A percentile compares a stretch with the other conserved stretches of the same genome.
Evolutionary conservation across 2,888 invertebrate genomes (phyloP).

Genomic region (Lamellibrachia columna): DNA sequence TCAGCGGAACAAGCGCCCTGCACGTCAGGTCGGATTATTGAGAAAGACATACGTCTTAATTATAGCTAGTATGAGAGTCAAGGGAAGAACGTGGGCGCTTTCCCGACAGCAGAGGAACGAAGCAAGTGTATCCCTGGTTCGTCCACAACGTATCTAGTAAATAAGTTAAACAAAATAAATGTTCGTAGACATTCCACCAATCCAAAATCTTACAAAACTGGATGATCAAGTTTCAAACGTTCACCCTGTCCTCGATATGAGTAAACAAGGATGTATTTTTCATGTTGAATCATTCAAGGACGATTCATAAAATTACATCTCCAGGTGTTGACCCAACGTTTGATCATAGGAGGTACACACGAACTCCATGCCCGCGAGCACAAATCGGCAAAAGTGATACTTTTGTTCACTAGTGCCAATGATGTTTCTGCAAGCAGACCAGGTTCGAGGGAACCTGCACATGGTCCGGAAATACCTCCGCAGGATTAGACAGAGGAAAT

Average conservation of each 20-base stretch:
- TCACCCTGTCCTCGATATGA: not conserved
- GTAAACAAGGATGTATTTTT: not conserved
- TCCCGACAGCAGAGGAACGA: not conserved
- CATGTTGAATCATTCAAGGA: too few species aligned
- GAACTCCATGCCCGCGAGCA: too few species aligned
- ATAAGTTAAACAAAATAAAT: not conserved
- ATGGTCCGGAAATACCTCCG: too few species aligned
- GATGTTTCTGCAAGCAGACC: too few species aligned
- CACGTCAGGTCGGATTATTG: slow-evolving; percentile 3
- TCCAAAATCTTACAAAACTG: not conserved
- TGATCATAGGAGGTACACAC: too few species aligned
- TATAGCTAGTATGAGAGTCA: not conserved
- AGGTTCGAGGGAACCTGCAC: too few species aligned
- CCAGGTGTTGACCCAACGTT: too few species aligned
- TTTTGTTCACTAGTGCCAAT: too few species aligned
- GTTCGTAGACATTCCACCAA: not conserved
- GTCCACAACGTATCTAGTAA: not conserved
- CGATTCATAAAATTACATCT: too few species aligned
- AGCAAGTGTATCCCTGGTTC: not conserved
- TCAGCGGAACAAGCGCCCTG: not conserved
- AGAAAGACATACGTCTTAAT: slow-evolving; percentile 8
- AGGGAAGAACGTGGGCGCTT: not conserved
- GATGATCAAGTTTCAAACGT: not conserved
- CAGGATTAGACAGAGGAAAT: too few species aligned
- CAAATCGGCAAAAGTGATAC: too few species aligned